A percentile compares a stretch with the other conserved stretches of the same genome.
Evolutionary conservation across 2,113 vertebrate genomes (phyloP).

Genomic region (Microcebus murinus): DNA sequence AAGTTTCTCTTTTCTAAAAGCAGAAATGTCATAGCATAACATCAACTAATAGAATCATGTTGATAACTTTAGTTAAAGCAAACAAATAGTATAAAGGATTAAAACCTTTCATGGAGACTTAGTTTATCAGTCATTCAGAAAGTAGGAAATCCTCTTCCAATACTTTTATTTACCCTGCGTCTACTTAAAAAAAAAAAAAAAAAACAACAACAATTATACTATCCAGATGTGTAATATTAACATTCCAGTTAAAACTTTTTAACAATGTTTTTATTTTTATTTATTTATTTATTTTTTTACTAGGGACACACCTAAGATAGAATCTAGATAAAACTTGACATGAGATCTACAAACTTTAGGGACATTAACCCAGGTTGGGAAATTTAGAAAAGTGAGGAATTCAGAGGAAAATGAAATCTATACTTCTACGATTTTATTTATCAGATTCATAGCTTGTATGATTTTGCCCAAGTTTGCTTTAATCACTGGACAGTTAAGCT

Average conservation of each 20-base stretch:
- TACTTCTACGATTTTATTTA: neutral
- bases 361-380: neutral
- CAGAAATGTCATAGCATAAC: neutral
- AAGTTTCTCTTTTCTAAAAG: neutral
- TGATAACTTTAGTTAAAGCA: neutral
- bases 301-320: too few species aligned
- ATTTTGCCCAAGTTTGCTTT: neutral
- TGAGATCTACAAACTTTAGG: neutral
- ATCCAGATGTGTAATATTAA: neutral
- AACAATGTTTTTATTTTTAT: too few species aligned
- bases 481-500: neutral
- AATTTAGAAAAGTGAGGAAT: neutral
- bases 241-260: neutral
- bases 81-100: neutral
- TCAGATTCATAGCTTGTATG: neutral
- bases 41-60: neutral
- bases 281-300: too few species aligned
- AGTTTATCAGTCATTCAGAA: neutral
- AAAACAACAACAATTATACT: neutral
- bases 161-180: neutral
- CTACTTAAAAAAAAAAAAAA: neutral
- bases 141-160: neutral
- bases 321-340: neutral
- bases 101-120: neutral
- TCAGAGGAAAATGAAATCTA: neutral